Evolutionary conservation across 2,113 vertebrate species (phyloP), one percentile per base, ranked within the genome.

Genomic region (Diadophis punctatus): DNA sequence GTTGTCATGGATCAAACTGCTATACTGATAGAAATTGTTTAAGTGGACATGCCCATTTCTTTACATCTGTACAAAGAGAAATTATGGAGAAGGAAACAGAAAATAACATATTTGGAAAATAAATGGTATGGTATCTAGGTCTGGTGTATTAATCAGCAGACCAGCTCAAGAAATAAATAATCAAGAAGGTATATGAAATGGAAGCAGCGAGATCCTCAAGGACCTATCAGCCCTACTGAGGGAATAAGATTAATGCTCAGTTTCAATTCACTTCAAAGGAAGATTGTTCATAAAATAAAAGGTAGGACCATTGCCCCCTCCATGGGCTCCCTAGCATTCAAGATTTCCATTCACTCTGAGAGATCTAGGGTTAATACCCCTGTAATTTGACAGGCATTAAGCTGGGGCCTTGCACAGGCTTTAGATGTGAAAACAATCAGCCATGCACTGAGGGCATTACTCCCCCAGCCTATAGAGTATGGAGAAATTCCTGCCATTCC

Each of bases 401-500:
- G 22, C 1, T 1, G 10, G 74, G 93, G 89, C 39, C 91, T 30
- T 60, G 30, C 4, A 5, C 7, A 43, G 92, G 58, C 93, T 93
- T 91, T 90, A 92, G 93, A 74, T 68, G 39, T 86, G 90, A 80
- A 58, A 93, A 49, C 90, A 94, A 92, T 91, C 95, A 34, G 46
- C 87, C 18, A n/a, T 51, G 86, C 87, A 43, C 39, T 20, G 3
- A 1, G 7, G 87, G 80, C 90, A 88, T 86, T 55, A 89, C 93
- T 95, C 94, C 94, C 93, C 93, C 93, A 68, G 94, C 92, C 95
- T 80, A 91, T 58, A 92, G 92, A 96, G 87, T 91, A 92, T 90
- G 63, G 93, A 95, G 91, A 95, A 94, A 97, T 96, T 97, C 97
- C 91, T 96, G 94, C 96, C 96, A 96, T 97, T 97, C 97, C 96